Conservation (phyloP, 2,888 invertebrate genomes). For the Hydroisotoma schaefferi region DNA sequence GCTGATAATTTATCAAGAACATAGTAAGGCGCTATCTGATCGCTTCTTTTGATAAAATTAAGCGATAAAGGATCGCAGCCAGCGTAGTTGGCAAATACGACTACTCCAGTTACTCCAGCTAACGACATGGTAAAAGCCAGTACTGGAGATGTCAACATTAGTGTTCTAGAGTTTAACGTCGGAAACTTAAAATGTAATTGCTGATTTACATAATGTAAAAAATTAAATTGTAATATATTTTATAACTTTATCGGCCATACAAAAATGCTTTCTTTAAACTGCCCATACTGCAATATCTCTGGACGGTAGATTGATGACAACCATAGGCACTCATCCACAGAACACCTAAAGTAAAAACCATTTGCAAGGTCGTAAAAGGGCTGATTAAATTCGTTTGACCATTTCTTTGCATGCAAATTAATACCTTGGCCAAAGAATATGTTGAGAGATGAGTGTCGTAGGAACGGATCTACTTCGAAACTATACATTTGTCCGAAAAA, state of each 20-base stretch:
- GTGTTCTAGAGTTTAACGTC: slow-evolving; percentile 29
- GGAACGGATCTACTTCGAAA: slow-evolving; percentile 44
- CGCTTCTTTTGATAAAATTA: slow-evolving; percentile 48
- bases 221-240: slow-evolving; percentile 1
- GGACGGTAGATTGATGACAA: slow-evolving; percentile 50
- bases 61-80: slow-evolving; percentile 51
- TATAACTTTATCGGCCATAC: too few relatives aligned
- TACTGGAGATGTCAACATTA: slow-evolving; percentile 45
- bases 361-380: background rate
- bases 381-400: background rate
- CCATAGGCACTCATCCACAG: slow-evolving; percentile 48
- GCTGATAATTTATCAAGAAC: slow-evolving; percentile 54
- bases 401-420: too few relatives aligned
- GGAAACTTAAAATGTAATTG: background rate
- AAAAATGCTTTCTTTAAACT: slow-evolving; percentile 24
- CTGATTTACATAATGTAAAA: background rate
- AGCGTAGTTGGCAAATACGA: slow-evolving; percentile 53
- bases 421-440: slow-evolving; percentile 45
- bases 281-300: slow-evolving; percentile 37
- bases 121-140: slow-evolving; percentile 46
- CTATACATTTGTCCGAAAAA: slow-evolving; percentile 21
- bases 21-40: slow-evolving; percentile 52
- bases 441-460: slow-evolving; percentile 40
- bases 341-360: slow-evolving; percentile 13
- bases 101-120: slow-evolving; percentile 51